Evolutionary conservation across 64 coral and sea anemone genomes (phyloP).

Genomic region (Actinia tenebrosa): DNA sequence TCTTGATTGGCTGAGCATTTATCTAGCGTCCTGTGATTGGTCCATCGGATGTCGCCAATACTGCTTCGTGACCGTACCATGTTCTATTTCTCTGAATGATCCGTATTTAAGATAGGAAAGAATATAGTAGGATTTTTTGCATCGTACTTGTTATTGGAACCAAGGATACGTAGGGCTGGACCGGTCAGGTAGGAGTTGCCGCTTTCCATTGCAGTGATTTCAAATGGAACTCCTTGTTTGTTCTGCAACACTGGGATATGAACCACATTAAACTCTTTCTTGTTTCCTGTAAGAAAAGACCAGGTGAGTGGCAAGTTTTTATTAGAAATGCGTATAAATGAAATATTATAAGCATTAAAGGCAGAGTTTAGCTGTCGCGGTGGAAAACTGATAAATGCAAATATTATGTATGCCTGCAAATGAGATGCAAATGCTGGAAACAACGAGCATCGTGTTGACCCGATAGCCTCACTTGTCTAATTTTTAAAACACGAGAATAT

Average conservation of each 20-base stretch:
- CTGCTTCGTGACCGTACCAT: not conserved
- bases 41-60: too few species aligned
- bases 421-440: too few species aligned
- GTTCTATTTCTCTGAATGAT: conserved; percentile 29
- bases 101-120: conserved; percentile 34
- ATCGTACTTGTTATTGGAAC: conserved; percentile 46
- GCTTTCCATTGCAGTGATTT: conserved; percentile 41
- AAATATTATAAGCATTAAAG: not conserved
- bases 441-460: too few species aligned
- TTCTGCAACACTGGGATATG: conserved; percentile 27
- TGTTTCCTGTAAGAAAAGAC: not conserved
- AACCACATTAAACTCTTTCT: conserved; percentile 11
- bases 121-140: conserved; percentile 36
- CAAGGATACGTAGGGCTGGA: conserved; percentile 42
- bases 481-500: too few species aligned
- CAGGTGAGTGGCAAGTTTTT: not conserved
- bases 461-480: too few species aligned
- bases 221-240: conserved; percentile 25
- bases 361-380: too few species aligned
- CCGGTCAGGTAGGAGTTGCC: conserved; percentile 42
- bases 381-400: too few species aligned
- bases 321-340: not conserved
- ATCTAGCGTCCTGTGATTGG: too few species aligned
- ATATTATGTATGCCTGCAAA: too few species aligned
- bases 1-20: too few species aligned